A percentile compares a stretch with the other conserved stretches of the same genome.
Conservation (phyloP, 1,140 invertebrate species). For the Drosophila saltans region DNA sequence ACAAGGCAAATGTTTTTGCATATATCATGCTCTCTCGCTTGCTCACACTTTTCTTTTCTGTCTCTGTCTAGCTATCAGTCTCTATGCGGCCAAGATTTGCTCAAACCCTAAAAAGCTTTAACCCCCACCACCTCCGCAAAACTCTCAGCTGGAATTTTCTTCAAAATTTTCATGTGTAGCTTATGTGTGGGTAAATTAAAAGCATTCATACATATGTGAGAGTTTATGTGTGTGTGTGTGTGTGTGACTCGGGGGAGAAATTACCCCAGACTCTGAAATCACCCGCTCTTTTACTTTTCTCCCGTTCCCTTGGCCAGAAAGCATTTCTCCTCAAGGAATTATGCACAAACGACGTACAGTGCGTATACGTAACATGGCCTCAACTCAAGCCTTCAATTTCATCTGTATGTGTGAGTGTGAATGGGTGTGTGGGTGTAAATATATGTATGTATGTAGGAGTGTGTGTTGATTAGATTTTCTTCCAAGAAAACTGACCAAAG, state of each 20-base stretch:
- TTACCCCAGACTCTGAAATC: slow-evolving; percentile 42
- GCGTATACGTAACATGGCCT: slow-evolving; percentile 69
- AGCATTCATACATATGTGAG: slow-evolving; percentile 63
- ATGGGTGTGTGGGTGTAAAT: background rate
- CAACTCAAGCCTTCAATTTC: slow-evolving; percentile 24
- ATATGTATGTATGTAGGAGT: slow-evolving; percentile 11
- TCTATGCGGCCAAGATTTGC: slow-evolving; percentile 59
- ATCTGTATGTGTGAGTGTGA: slow-evolving; percentile 5
- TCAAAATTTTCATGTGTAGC: slow-evolving; percentile 65
- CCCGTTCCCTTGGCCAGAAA: background rate
- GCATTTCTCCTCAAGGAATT: slow-evolving; percentile 50
- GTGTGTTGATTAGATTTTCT: slow-evolving; percentile 80
- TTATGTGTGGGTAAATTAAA: slow-evolving; percentile 69
- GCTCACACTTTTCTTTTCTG: slow-evolving; percentile 9
- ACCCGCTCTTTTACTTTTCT: background rate
- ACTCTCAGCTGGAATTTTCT: slow-evolving; percentile 56
- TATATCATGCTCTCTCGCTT: slow-evolving; percentile 11
- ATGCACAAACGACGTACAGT: slow-evolving; percentile 71
- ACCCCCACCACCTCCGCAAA: background rate
- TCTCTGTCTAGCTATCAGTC: slow-evolving; percentile 3
- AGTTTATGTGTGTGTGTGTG: slow-evolving; percentile 36
- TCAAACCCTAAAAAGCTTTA: slow-evolving; percentile 34
- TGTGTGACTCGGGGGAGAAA: slow-evolving; percentile 64
- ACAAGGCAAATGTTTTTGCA: slow-evolving; percentile 51
- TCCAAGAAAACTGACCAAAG: slow-evolving; percentile 80